Base-by-base conservation (phyloP, 2,888 invertebrate species). In the Byasa hedistus region DNA sequence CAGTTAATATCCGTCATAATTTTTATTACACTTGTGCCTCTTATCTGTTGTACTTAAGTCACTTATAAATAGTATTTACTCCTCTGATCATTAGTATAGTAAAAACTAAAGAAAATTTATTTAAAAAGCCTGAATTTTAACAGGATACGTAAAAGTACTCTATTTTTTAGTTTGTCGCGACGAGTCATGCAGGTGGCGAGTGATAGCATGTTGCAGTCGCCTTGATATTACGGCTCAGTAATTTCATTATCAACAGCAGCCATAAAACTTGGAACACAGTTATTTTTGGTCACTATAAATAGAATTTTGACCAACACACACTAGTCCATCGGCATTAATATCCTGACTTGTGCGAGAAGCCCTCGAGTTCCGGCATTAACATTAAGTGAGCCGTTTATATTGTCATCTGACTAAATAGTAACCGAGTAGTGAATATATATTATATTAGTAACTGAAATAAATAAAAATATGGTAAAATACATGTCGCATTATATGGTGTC, bases 391-490 rank as follows among this genome's bases (percentile, higher is more conserved):
- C 15, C 12, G 39, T 39, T 39, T 15, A 39, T 39, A 15, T 27
- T 27, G 5, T 27, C n/a, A 1, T n/a, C 48, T 19, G 19, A n/a
- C 19, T 3, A 48, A 19, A 48, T 19, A 48, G 19, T n/a, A 7
- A 19, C 1, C n/a, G n/a, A 48, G 3, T 48, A 48, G 19, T n/a
- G 19, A 48, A n/a, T 5, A 48, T 17, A 44, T 19, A 2, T 17
- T 44, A 44, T 15, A 44, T 10, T 44, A 15, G 17, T 4, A 1
- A 17, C 0, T 48, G n/a, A 48, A 48, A n/a, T 48, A 12, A 54
- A 48, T 58, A 48, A 23, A 23, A 51, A 60, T 48, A 60, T 19
- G 19, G 51, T n/a, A 19, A 32, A 52, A 19, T 51, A 60, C 48
- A 19, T 32, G 23, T n/a, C 48, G 48, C 36, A 57, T 57, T 32